Base-by-base conservation (phyloP, 2,797 vertebrate genomes). In the Aselliscus stoliczkanus region DNA sequence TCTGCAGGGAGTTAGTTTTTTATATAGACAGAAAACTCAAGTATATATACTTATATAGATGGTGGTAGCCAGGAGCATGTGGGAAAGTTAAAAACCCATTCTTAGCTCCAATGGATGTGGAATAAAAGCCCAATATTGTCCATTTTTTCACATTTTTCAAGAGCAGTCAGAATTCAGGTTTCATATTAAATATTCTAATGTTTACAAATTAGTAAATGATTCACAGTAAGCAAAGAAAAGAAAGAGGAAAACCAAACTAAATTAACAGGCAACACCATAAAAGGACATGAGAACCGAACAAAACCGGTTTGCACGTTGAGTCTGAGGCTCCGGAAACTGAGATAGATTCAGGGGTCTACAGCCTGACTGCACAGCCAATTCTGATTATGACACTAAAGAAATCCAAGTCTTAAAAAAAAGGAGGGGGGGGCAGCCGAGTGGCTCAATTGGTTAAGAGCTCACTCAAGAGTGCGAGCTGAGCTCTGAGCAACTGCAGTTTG, bases 11-110 rank as follows among this genome's bases (percentile, higher is more conserved):
- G 29, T 17, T 3, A 3, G 64, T 29, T 31, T 31, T 64, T 73
- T 64, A 47, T 0, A 44, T 31, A 76, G 67, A 60, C 21, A 27
- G 21, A 67, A 72, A 80, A 90, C 29, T 4, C 34, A 47, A 14
- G 58, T 1, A 0, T 20, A 0, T 20, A 50, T 84, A 27, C 37
- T 3, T 12, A 25, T 0, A 0, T 10, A 42, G 52, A 52, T 0
- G 21, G 12, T 10, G 5, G 14, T 0, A 1, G 3, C 14, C 1
- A 15, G 44, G 18, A 29, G 8, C 8, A 37, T 17, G 3, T 7
- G 29, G 31, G 8, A 12, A 54, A 11, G 34, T 1, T 15, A 25
- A 42, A 44, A 44, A 6, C 15, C 17, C 70, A 25, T 34, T 50
- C 31, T 54, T 31, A n/a, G 39, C 10, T 18, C 47, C 18, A 34